Evolutionary conservation across 2,797 vertebrate genomes (phyloP), one percentile per base, ranked within the genome.

Genomic region (Ctenosaura bakeri): DNA sequence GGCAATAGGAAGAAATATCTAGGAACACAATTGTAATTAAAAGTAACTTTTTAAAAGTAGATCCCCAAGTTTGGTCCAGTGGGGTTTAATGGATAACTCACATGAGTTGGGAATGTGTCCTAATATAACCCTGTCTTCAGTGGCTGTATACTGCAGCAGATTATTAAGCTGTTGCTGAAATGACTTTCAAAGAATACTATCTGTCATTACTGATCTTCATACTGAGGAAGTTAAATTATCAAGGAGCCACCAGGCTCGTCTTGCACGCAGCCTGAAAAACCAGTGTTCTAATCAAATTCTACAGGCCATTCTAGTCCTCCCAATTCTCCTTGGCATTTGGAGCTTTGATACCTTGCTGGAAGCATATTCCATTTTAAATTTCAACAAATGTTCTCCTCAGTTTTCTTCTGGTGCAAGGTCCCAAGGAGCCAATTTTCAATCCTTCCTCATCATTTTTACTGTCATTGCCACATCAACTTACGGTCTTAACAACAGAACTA

Each of bases 131-230:
- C 7, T 66, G 69, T 18, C 32, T 59, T 4, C 29, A 24, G 4
- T 26, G 32, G 22, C 14, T n/a, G 38, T 29, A 50, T 42, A 50
- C 18, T 22, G 26, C 42, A 50, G 24, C 38, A 50, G 38, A 86
- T 62, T 14, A 59, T 26, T 35, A 62, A 78, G 20, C 26, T 66
- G 83, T 12, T 90, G 76, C 52, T 35, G 83, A 85, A 71, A 59
- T 35, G 26, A 42, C 6, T 71, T 87, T 87, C n/a, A 26, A 32
- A 73, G 78, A 74, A 59, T 24, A 16, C 35, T 46, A 50, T 46
- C 50, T 78, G 83, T 50, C 74, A 64, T 74, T 64, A 86, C 22
- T 64, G 54, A 82, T 74, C 54, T 73, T 83, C 46, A 14, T 64
- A 76, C 12, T 86, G 52, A 86, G 8, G 32, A 76, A 76, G 29